Evolutionary conservation across 2,888 invertebrate species (phyloP), one percentile per base, ranked within the genome.

Genomic region (Pasiphila rectangulata): DNA sequence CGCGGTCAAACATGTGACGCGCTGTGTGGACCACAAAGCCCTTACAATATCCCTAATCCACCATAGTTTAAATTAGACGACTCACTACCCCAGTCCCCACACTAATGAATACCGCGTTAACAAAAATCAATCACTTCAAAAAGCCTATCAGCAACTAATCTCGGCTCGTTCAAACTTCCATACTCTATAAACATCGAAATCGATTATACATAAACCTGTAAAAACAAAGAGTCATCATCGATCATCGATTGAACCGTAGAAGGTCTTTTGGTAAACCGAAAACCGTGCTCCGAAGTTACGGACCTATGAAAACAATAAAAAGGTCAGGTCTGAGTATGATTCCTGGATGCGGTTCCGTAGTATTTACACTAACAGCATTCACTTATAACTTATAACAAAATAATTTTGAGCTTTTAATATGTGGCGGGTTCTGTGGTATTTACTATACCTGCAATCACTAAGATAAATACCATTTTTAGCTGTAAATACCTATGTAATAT

Each of bases 141-240:
- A 55, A 50, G 15, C 47, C 54, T 52, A 61, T 60, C 55, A 61
- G 40, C 25, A 17, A 21, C 32, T 34, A 51, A 61, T 51, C 55
- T 42, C 13, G 13, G 24, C 54, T 59, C 53, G 59, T 54, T 52
- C 54, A 67, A 69, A 70, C 65, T 70, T 62, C 63, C 62, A 61
- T 68, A 65, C 56, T 69, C 50, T 54, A 64, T 64, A 73, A 74
- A 73, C 67, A 70, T 53, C 55, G 51, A 72, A 72, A 73, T 69
- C 65, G 69, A 72, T 72, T 72, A 67, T 65, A 65, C 67, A 69
- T 75, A 73, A 76, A 78, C 72, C 79, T 82, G 82, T 80, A 77
- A 83, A 83, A 86, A 84, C 83, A 84, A 80, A 75, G 73, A 72
- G 65, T 73, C 78, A 70, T 74, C 79, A 84, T 85, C 83, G 71